These are phyloP conservation scores for Tyto alba DNA, from an alignment of 2,113 vertebrate genomes.

Conservation along the genomic window DNA sequence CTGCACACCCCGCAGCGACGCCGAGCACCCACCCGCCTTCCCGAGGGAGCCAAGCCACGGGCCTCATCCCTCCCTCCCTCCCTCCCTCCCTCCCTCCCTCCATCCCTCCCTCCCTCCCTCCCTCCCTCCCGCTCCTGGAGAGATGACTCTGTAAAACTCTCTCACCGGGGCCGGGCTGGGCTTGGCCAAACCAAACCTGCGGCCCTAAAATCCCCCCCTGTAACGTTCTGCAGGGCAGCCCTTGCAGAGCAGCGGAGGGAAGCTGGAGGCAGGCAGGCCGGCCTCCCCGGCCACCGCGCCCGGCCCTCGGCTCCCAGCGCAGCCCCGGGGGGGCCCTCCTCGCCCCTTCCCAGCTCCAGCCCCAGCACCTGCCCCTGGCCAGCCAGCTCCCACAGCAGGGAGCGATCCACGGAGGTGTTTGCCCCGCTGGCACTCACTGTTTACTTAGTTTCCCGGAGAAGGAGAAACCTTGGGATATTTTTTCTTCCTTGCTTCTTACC, in stretches of 20 bases:
- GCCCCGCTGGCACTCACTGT: rapidly evolving
- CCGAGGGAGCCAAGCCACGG: background rate
- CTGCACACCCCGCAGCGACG: rapidly evolving
- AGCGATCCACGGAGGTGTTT: rapidly evolving
- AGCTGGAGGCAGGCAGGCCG: background rate
- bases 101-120: too few species aligned
- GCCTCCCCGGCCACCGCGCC: rapidly evolving
- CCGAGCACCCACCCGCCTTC: background rate
- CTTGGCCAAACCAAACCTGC: background rate
- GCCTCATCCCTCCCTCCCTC: background rate
- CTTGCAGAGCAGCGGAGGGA: too few species aligned
- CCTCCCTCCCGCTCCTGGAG: background rate
- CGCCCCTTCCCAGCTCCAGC: background rate
- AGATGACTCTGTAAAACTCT: background rate
- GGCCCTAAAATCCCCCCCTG: background rate
- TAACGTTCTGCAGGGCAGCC: rapidly evolving
- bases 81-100: too few species aligned
- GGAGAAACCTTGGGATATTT: background rate
- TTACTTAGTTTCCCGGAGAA: background rate
- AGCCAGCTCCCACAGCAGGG: background rate
- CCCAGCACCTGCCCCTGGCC: rapidly evolving
- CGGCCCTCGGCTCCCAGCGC: background rate
- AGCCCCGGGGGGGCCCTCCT: background rate
- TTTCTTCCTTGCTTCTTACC: background rate
- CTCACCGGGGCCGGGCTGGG: background rate